phyloP scores from a whole-genome alignment of 2,888 invertebrate genomes.

The Mesopsocus fuscifrons region DNA sequence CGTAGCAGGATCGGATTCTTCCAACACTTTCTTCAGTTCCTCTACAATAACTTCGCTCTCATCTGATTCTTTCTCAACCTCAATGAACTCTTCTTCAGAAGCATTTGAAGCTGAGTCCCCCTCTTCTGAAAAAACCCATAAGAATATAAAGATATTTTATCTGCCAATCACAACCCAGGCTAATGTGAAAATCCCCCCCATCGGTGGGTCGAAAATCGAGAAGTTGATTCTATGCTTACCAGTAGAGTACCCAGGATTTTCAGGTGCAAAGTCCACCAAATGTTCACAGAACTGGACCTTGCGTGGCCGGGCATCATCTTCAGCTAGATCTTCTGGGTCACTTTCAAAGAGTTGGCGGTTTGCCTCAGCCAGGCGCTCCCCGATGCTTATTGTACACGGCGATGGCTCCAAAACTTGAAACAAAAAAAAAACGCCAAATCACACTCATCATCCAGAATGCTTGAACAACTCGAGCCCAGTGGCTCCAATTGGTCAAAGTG shows the following conservation, averaged over 20 bases:
- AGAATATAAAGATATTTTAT: no score
- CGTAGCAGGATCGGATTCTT: not conserved
- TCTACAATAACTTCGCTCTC: no score
- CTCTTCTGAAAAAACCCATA: no score
- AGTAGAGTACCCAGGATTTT: not conserved
- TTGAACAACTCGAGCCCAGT: no score
- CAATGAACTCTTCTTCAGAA: no score
- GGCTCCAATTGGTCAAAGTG: no score
- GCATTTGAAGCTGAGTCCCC: no score
- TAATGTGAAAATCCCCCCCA: no score
- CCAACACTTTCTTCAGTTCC: no score
- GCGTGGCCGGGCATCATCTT: not conserved
- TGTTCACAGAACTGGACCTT: constrained; percentile 6
- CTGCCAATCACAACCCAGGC: no score
- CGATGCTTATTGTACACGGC: not conserved
- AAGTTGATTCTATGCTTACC: constrained; percentile 3
- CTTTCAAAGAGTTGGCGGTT: constrained; percentile 2
- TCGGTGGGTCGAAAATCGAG: not conserved
- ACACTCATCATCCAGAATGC: no score
- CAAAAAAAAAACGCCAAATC: not conserved
- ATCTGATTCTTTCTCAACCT: no score
- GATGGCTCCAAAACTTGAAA: constrained; percentile 6
- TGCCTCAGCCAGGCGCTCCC: constrained; percentile 1
- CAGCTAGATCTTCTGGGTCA: not conserved
- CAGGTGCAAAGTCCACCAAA: constrained; percentile 4